These are phyloP conservation scores for Lepilemur ruficaudatus DNA, from an alignment of 2,797 vertebrate genomes.

Conservation along the genomic window DNA sequence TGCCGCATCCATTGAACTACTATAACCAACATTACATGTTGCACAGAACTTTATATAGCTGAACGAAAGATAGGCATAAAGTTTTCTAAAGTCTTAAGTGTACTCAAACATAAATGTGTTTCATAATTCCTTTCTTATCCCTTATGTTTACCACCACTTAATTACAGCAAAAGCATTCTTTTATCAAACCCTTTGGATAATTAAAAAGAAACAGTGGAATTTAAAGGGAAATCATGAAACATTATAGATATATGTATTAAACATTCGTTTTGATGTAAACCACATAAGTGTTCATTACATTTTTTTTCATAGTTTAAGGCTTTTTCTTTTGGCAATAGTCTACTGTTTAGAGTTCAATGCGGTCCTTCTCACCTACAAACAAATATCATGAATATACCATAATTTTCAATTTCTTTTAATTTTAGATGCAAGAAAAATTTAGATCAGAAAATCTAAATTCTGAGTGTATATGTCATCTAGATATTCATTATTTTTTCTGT, in stretches of 20 bases:
- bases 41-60: neutral
- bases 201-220: neutral
- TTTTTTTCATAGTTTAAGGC: neutral
- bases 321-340: neutral
- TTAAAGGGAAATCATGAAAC: neutral
- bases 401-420: neutral
- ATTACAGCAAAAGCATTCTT: neutral
- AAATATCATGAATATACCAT: neutral
- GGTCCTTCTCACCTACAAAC: neutral
- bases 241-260: neutral
- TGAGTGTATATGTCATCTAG: neutral
- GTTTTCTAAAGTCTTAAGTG: neutral
- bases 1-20: neutral
- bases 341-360: neutral
- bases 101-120: neutral
- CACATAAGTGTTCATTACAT: neutral
- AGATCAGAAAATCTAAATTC: neutral
- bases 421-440: neutral
- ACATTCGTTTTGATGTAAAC: neutral
- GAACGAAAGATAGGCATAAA: neutral
- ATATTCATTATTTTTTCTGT: neutral
- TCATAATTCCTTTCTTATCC: neutral
- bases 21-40: neutral
- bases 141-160: neutral
- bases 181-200: neutral